Evolutionary conservation across 1,140 invertebrate species (phyloP).

Genomic region (Aphelenchoides avenae): DNA sequence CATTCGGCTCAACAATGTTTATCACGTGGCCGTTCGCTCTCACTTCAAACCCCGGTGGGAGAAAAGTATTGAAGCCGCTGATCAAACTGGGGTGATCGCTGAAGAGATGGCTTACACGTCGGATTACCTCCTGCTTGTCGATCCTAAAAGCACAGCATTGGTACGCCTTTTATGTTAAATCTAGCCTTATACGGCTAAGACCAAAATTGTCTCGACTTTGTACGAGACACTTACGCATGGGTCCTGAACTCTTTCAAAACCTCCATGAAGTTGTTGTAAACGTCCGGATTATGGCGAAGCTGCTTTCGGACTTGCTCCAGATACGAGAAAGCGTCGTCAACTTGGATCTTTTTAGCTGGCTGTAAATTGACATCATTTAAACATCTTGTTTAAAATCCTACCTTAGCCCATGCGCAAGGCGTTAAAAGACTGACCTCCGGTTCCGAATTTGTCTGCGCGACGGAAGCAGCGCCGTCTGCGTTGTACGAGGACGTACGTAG

Average conservation of each 20-base stretch:
- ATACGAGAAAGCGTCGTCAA: slow-evolving; percentile 96
- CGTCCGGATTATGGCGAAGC: slow-evolving; percentile 93
- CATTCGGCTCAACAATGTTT: slow-evolving; percentile 37
- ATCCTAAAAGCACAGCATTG: slow-evolving; percentile 68
- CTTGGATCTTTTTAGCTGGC: slow-evolving; percentile 67
- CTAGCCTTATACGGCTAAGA: too few relatives aligned
- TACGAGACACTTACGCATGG: slow-evolving; percentile 73
- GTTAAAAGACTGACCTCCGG: too few relatives aligned
- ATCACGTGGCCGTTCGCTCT: slow-evolving; percentile 33
- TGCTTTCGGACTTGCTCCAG: slow-evolving; percentile 96
- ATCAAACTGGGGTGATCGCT: slow-evolving; percentile 95
- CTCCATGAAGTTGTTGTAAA: slow-evolving; percentile 98
- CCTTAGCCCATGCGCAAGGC: too few relatives aligned
- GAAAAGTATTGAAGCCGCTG: slow-evolving; percentile 97
- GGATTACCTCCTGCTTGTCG: slow-evolving; percentile 96
- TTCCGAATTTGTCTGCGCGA: too few relatives aligned
- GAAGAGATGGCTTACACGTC: slow-evolving; percentile 89
- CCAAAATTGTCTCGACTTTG: too few relatives aligned
- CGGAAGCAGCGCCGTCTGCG: too few relatives aligned
- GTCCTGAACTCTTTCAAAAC: slow-evolving; percentile 99
- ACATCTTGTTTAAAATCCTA: too few relatives aligned
- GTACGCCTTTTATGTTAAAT: too few relatives aligned
- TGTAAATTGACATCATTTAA: too few relatives aligned
- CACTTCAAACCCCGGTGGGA: slow-evolving; percentile 66
- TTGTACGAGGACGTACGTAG: too few relatives aligned